Evolutionary conservation across 2,113 vertebrate genomes (phyloP).

Genomic region (Uria lomvia): DNA sequence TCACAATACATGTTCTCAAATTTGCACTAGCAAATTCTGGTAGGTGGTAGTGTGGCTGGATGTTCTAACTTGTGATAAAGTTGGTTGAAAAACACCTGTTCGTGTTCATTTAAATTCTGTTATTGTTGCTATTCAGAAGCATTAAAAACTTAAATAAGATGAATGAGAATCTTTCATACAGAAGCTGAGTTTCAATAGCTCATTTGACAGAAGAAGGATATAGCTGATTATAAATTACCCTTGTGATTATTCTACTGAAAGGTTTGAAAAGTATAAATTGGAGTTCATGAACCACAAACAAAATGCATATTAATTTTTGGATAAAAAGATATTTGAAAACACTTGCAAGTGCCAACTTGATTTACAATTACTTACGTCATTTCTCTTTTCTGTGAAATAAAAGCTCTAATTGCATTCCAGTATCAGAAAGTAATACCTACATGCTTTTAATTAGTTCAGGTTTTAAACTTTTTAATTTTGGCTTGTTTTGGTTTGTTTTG

Average conservation of each 20-base stretch:
- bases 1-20: not conserved
- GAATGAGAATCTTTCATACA: not conserved
- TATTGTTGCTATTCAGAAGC: not conserved
- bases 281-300: not conserved
- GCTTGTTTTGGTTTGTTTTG: not conserved
- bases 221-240: not conserved
- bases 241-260: not conserved
- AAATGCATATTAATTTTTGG: not conserved
- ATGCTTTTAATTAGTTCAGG: not conserved
- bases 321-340: not conserved
- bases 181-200: not conserved
- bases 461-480: not conserved
- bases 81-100: not conserved
- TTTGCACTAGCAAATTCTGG: not conserved
- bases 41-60: accelerated
- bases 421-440: not conserved
- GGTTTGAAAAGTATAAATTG: not conserved
- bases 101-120: not conserved
- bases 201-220: not conserved
- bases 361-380: not conserved
- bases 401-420: not conserved
- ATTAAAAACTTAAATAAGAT: not conserved
- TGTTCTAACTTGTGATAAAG: not conserved
- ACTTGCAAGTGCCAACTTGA: not conserved
- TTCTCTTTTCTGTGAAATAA: not conserved